phyloP scores from a whole-genome alignment of 2,113 vertebrate genomes.

The Baryphthengus martii region DNA sequence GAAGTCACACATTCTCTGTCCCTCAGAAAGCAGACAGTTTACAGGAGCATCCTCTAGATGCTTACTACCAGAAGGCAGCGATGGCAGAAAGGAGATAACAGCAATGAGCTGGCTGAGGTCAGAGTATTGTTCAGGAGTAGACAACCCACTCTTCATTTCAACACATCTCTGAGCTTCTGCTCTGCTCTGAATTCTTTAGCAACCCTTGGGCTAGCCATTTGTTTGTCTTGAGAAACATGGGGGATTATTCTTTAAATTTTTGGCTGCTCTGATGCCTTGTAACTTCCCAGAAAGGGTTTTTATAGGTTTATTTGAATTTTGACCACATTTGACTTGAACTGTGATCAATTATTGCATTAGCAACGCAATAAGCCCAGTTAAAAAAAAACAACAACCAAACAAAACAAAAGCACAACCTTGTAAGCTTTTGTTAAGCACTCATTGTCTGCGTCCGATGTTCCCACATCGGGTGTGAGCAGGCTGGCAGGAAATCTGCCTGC shows the following conservation, averaged over 20 bases:
- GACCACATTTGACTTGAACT: background rate
- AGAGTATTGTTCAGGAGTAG: background rate
- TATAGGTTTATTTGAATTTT: constrained; percentile 28
- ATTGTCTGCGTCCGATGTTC: background rate
- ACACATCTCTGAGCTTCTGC: background rate
- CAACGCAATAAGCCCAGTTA: background rate
- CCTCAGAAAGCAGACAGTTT: background rate
- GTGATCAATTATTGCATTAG: constrained; percentile 4
- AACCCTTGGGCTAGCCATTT: background rate
- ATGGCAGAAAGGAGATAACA: background rate
- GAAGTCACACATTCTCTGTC: fast-evolving
- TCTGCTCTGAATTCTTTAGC: background rate
- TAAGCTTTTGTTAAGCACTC: background rate
- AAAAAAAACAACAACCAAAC: background rate
- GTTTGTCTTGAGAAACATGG: background rate
- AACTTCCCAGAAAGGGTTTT: constrained; percentile 36
- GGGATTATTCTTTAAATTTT: background rate
- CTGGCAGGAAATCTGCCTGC: background rate
- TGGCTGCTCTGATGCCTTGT: background rate
- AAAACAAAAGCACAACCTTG: background rate
- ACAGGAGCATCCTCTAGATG: background rate
- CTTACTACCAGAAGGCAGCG: background rate
- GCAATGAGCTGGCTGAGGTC: background rate
- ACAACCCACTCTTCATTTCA: background rate
- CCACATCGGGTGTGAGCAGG: background rate